Evolutionary conservation across 2,797 vertebrate genomes (phyloP).

Genomic region (Gallirallus australis): DNA sequence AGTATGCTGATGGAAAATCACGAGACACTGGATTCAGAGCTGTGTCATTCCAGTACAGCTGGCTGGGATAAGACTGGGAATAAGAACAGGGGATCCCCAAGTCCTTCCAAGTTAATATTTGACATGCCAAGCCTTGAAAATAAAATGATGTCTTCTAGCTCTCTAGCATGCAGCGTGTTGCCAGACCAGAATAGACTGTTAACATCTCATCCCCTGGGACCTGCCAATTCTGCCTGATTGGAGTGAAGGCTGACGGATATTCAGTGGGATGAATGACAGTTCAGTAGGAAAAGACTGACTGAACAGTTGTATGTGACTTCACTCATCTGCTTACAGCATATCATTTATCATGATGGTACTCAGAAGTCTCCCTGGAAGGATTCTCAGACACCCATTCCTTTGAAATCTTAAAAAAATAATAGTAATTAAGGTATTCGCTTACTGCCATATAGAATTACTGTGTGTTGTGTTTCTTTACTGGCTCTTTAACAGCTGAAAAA

Average conservation of each 20-base stretch:
- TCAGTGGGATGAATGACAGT: slow-evolving; percentile 36
- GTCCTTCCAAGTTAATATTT: background rate
- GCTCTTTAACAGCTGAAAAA: background rate
- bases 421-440: background rate
- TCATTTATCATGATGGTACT: background rate
- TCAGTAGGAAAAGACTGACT: slow-evolving; percentile 28
- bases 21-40: fast-evolving
- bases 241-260: background rate
- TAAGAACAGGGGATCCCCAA: background rate
- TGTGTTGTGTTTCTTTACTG: background rate
- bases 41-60: background rate
- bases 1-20: background rate
- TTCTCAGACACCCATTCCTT: background rate
- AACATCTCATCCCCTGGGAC: background rate
- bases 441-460: background rate
- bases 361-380: slow-evolving; percentile 21
- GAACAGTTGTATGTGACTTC: slow-evolving; percentile 38
- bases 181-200: slow-evolving; percentile 18
- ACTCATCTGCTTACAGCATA: slow-evolving; percentile 11
- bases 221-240: background rate
- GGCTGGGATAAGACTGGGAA: background rate
- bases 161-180: background rate
- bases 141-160: background rate
- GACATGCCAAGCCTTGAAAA: background rate
- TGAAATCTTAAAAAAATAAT: background rate